Conservation (phyloP, 1,140 invertebrate genomes). For the Gryllus bimaculatus region DNA sequence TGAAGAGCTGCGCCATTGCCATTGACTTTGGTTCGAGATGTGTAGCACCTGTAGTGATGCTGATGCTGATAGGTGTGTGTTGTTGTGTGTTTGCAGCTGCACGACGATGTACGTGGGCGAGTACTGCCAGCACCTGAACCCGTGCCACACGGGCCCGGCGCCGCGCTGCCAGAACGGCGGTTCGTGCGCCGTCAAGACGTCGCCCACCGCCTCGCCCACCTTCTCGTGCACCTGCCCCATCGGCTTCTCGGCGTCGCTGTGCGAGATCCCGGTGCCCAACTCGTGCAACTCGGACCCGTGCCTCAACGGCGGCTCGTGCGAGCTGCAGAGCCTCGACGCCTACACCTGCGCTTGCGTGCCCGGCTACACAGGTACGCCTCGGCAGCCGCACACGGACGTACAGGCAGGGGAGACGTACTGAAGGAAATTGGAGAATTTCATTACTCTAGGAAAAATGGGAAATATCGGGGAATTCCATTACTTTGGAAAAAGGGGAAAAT, state of each 20-base stretch:
- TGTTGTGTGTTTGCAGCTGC: constrained; percentile 65
- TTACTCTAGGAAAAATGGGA: no score
- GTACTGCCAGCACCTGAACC: constrained; percentile 87
- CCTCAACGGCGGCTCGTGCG: constrained; percentile 74
- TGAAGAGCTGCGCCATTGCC: no score
- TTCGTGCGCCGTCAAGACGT: constrained; percentile 69
- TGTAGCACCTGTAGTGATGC: no score
- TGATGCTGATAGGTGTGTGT: background rate
- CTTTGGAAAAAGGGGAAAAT: no score
- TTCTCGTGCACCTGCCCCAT: constrained; percentile 81
- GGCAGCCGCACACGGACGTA: background rate
- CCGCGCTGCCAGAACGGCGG: constrained; percentile 86
- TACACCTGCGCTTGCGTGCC: constrained; percentile 75
- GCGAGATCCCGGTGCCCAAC: constrained; percentile 82
- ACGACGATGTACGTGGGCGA: constrained; percentile 83
- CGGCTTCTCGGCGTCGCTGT: constrained; percentile 84
- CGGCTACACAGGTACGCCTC: constrained; percentile 73
- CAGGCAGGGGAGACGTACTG: no score
- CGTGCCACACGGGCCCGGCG: constrained; percentile 73
- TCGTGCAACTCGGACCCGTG: constrained; percentile 84
- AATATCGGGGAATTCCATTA: no score
- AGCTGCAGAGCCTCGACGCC: constrained; percentile 60
- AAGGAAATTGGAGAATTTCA: no score
- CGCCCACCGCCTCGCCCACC: constrained; percentile 52
- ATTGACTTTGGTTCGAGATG: no score